Conservation (phyloP, 2,888 invertebrate species). For the Harpalus rufipes region DNA sequence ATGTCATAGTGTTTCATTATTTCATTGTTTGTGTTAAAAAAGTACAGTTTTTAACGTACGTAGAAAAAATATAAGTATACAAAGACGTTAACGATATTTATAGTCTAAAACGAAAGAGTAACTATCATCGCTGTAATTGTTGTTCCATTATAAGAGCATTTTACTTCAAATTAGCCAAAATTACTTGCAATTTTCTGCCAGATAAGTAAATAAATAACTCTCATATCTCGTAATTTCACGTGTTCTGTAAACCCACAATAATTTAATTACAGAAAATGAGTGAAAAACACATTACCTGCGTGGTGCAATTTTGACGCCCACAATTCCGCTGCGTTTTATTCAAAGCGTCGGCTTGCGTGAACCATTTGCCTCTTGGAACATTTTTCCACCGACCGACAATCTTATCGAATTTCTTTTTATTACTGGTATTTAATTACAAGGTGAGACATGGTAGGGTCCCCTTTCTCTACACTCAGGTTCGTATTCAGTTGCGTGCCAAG, state of each 20-base stretch:
- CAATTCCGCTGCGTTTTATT: constrained; percentile 48
- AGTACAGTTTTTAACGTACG: too few species aligned
- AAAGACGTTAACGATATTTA: too few species aligned
- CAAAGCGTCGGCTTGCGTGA: constrained; percentile 49
- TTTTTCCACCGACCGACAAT: constrained; percentile 52
- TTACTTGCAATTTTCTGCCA: not conserved
- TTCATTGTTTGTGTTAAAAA: too few species aligned
- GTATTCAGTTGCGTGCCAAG: constrained; percentile 44
- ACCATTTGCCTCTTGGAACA: constrained; percentile 15
- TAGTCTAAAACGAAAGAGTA: too few species aligned
- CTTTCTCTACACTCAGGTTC: constrained; percentile 6
- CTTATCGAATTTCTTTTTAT: constrained; percentile 56
- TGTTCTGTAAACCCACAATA: constrained; percentile 18
- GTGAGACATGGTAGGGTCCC: constrained; percentile 25
- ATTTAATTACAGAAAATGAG: constrained; percentile 35
- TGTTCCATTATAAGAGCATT: not conserved
- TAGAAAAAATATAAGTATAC: too few species aligned
- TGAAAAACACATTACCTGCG: constrained; percentile 38
- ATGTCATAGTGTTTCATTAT: too few species aligned
- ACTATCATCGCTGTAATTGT: not conserved
- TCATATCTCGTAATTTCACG: constrained; percentile 1
- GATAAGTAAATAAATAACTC: constrained; percentile 12
- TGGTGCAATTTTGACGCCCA: constrained; percentile 43
- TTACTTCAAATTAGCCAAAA: constrained; percentile 6
- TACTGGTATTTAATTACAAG: constrained; percentile 58